Evolutionary conservation across 92 coral and sea anemone genomes (phyloP).

Genomic region (Epizoanthus stellaris): DNA sequence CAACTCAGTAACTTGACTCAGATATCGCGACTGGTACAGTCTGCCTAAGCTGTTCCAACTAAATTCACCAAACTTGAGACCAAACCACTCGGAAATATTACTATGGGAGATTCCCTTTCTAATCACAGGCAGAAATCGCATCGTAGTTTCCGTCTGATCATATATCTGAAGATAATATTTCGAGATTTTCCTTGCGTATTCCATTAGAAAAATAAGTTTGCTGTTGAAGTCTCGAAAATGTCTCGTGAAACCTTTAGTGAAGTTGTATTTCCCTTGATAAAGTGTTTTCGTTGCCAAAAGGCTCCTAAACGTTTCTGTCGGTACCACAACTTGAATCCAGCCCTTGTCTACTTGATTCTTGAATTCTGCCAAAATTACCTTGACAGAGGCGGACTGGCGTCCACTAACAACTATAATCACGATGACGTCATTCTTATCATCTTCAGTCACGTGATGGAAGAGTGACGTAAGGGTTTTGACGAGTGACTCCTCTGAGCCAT

Average conservation of each 20-base stretch:
- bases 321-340: slow-evolving; percentile 27
- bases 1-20: slow-evolving; percentile 25
- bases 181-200: slow-evolving; percentile 27
- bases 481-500: not conserved
- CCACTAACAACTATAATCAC: slow-evolving; percentile 1
- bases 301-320: not conserved
- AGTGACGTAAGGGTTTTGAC: slow-evolving; percentile 22
- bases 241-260: slow-evolving; percentile 20
- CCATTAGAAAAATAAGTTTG: slow-evolving; percentile 33
- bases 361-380: slow-evolving; percentile 12
- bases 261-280: slow-evolving; percentile 14
- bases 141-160: slow-evolving; percentile 37
- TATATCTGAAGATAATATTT: slow-evolving; percentile 26
- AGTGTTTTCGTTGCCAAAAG: slow-evolving; percentile 2
- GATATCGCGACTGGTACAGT: slow-evolving; percentile 22
- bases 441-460: slow-evolving; percentile 17
- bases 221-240: not conserved
- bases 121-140: slow-evolving; percentile 23
- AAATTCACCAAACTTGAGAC: not conserved
- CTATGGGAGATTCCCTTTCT: not conserved
- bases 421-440: slow-evolving; percentile 31
- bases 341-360: not conserved
- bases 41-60: slow-evolving; percentile 9
- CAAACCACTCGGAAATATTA: slow-evolving; percentile 16
- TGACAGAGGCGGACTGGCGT: slow-evolving; percentile 1